These are phyloP conservation scores for Eolophus roseicapilla DNA, from an alignment of 2,113 vertebrate genomes.

Conservation along the genomic window DNA sequence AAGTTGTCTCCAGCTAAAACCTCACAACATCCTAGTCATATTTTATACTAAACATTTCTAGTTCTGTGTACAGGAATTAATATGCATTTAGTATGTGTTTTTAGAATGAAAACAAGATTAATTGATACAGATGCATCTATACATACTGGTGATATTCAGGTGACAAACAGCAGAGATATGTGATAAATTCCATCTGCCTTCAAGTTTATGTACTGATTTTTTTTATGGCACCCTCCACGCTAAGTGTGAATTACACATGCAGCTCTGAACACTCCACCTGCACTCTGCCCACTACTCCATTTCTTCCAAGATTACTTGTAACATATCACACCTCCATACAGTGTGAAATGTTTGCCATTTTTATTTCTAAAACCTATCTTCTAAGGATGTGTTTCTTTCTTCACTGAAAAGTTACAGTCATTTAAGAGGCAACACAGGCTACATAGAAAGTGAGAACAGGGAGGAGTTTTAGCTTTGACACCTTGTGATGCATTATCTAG, in stretches of 20 bases:
- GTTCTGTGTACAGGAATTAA: background rate
- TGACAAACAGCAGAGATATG: constrained; percentile 10
- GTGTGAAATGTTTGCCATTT: constrained; percentile 43
- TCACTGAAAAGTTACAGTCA: background rate
- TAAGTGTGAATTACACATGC: constrained; percentile 36
- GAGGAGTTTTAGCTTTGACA: background rate
- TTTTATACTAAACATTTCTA: background rate
- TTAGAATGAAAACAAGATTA: background rate
- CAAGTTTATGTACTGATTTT: background rate
- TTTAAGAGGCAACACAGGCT: background rate
- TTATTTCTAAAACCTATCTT: background rate
- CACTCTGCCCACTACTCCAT: constrained; percentile 34
- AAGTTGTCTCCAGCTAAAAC: background rate
- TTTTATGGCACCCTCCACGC: constrained; percentile 4
- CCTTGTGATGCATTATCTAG: background rate
- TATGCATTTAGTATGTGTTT: background rate
- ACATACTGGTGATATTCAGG: background rate
- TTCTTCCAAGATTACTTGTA: constrained; percentile 43
- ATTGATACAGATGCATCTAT: background rate
- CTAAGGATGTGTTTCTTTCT: background rate
- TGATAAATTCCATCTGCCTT: constrained; percentile 24
- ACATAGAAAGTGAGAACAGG: background rate
- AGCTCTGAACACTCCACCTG: constrained; percentile 44
- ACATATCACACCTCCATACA: constrained; percentile 27
- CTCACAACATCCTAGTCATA: background rate